Percentiles rank a stretch among this genome's conserved stretches.
Evolutionary conservation across 2,113 vertebrate genomes (phyloP).

Genomic region (Grantiella picta): DNA sequence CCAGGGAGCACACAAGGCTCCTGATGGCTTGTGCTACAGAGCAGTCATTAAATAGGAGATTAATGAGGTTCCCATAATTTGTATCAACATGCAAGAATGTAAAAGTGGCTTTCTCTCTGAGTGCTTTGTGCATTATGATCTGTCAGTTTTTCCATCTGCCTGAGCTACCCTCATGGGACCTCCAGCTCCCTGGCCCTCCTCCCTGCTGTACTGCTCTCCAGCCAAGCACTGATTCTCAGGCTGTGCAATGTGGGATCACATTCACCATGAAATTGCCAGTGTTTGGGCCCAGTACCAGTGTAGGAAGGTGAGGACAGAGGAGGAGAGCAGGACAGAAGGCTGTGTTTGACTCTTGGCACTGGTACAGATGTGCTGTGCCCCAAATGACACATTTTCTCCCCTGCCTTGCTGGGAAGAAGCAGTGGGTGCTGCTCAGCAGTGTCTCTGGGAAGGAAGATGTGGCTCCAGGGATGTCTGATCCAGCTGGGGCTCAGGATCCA

Average conservation of each 20-base stretch:
- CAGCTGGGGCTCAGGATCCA: background rate
- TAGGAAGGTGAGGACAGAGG: background rate
- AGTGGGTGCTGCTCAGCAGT: accelerated
- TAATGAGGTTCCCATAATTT: background rate
- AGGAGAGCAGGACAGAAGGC: background rate
- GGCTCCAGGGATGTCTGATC: background rate
- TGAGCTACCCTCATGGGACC: background rate
- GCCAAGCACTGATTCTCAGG: background rate
- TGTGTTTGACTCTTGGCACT: background rate
- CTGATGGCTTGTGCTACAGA: background rate
- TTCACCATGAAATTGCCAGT: background rate
- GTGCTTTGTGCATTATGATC: background rate
- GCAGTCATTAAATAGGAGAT: background rate
- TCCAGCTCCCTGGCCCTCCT: background rate
- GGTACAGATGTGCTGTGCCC: background rate
- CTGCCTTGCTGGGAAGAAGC: background rate
- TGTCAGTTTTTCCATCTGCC: background rate
- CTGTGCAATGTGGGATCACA: accelerated
- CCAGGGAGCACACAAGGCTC: background rate
- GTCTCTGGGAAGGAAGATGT: background rate
- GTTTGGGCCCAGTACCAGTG: background rate
- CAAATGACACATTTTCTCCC: accelerated
- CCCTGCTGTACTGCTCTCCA: background rate
- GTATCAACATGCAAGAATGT: background rate
- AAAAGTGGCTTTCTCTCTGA: background rate